Base-by-base conservation (phyloP, 2,888 invertebrate species). In the Ametastegia equiseti region DNA sequence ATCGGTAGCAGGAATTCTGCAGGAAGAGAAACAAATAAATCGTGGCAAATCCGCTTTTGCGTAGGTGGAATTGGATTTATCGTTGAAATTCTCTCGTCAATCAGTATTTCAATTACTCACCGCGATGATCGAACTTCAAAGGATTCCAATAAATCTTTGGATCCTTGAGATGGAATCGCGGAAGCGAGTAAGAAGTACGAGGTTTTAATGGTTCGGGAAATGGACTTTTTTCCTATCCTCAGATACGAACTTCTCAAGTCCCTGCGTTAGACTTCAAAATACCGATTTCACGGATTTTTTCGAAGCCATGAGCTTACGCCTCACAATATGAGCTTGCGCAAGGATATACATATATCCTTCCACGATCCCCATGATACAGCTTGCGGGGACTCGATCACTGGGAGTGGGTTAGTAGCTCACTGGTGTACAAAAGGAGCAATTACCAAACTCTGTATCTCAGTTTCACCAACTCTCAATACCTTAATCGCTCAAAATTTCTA, bases 341-440 rank as follows among this genome's bases (percentile, higher is more conserved):
- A 13, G 47, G 2, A 27, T 47, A 33, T 15, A 36, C 36, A 27
- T 71, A 45, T 30, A 45, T 71, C 71, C 47, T 45, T 71, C 30
- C 47, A 15, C 30, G 36, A 50, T 54, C n/a, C 36, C 30, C 11
- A 54, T n/a, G n/a, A n/a, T 33, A 50, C 73, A 54, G n/a, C n/a
- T n/a, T n/a, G n/a, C n/a, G 54, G 42, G 23, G 19, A 75, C 33
- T 75, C 73, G 73, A 36, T 75, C 73, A 75, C 50, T 75, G 54
- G 73, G 73, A 75, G 33, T 75, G 54, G 73, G 73, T 75, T 54
- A 54, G 54, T 75, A 75, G 73, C 27, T 50, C 73, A 45, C 27
- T 45, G 30, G 71, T 47, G 71, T 71, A 71, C 5, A 71, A 60
- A 27, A 60, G 60, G 23, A 27, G 30, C 60, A 30, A 60, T 27